phyloP scores from a whole-genome alignment of 2,113 vertebrate species.

The Labeo rohita region DNA sequence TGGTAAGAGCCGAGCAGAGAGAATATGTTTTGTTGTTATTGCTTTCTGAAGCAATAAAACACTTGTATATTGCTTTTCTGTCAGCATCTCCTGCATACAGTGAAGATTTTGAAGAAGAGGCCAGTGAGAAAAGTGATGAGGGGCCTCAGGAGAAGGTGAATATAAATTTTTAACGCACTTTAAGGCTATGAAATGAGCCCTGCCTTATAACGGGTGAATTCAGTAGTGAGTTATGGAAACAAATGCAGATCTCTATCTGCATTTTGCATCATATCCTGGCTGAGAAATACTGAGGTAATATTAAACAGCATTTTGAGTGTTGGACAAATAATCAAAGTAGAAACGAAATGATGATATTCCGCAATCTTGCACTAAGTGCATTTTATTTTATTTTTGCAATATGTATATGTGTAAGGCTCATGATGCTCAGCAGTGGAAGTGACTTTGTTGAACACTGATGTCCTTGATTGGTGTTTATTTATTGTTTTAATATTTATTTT shows the following conservation, averaged over 20 bases:
- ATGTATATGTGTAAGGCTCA: too few relatives aligned
- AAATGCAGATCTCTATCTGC: neutral
- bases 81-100: conserved; percentile 80
- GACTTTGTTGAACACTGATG: too few relatives aligned
- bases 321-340: neutral
- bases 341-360: neutral
- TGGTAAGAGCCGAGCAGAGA: conserved; percentile 8
- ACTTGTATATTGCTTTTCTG: neutral
- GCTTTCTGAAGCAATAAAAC: neutral
- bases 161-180: neutral
- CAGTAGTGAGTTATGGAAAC: neutral
- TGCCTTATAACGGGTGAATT: neutral
- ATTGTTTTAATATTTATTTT: too few relatives aligned
- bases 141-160: conserved; percentile 60
- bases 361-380: too few relatives aligned
- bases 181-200: neutral
- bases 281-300: neutral
- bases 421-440: too few relatives aligned
- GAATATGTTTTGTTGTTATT: neutral
- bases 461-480: too few relatives aligned
- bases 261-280: neutral
- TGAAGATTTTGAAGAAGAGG: conserved; percentile 89
- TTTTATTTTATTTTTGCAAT: too few relatives aligned
- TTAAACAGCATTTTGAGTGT: neutral
- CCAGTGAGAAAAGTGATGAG: conserved; percentile 57